Evolutionary conservation across 1,140 invertebrate genomes (phyloP).

Genomic region (Psilanteris sp.): DNA sequence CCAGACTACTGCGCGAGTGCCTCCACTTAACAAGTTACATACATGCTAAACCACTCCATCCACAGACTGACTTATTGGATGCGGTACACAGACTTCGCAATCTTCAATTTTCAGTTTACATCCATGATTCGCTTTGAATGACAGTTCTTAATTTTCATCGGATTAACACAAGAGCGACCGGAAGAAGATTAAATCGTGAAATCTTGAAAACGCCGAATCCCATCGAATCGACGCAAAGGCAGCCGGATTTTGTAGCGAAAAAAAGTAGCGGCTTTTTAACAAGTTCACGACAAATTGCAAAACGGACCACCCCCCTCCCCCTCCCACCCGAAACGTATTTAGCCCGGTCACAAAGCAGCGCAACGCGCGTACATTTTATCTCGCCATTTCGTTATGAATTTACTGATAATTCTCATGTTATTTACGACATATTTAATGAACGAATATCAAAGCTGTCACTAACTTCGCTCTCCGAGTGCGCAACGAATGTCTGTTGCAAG

Average conservation of each 20-base stretch:
- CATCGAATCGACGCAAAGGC: no score
- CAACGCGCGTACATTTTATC: slow-evolving; percentile 14
- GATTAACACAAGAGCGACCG: no score
- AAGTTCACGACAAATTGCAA: no score
- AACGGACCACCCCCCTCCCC: no score
- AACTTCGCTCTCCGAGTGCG: slow-evolving; percentile 14
- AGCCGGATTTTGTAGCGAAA: no score
- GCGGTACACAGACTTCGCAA: slow-evolving; percentile 17
- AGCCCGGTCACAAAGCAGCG: neutral
- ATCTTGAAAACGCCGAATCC: no score
- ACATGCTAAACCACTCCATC: slow-evolving; percentile 69
- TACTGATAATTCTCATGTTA: slow-evolving; percentile 40
- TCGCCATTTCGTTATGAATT: slow-evolving; percentile 33
- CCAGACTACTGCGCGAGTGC: slow-evolving; percentile 73
- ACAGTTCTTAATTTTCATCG: no score
- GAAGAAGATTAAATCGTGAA: no score
- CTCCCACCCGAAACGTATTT: no score
- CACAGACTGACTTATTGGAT: slow-evolving; percentile 68
- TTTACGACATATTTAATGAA: slow-evolving; percentile 59
- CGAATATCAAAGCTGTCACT: slow-evolving; percentile 51
- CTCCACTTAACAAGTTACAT: slow-evolving; percentile 75
- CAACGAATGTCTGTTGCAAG: slow-evolving; percentile 50
- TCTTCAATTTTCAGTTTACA: slow-evolving; percentile 17
- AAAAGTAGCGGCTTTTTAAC: no score
- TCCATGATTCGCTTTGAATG: neutral